Evolutionary conservation across 2,797 vertebrate genomes (phyloP).

Genomic region (Cichlasoma orientale): DNA sequence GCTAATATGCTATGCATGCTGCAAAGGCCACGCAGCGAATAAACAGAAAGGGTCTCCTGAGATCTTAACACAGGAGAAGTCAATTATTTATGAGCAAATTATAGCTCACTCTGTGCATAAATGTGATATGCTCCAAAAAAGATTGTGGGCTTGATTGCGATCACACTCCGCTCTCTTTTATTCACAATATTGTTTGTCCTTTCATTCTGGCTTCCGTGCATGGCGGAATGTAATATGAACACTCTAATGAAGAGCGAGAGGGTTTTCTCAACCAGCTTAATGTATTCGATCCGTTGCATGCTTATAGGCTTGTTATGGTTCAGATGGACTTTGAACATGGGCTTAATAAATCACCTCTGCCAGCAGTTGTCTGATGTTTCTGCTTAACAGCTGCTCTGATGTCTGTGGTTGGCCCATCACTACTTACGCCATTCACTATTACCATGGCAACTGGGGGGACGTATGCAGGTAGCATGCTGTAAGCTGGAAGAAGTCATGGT

Average conservation of each 20-base stretch:
- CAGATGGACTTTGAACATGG: slow-evolving; percentile 74
- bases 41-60: slow-evolving; percentile 84
- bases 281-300: slow-evolving; percentile 74
- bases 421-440: slow-evolving; percentile 71
- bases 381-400: slow-evolving; percentile 75
- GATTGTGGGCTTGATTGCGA: slow-evolving; percentile 66
- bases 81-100: slow-evolving; percentile 94
- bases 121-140: slow-evolving; percentile 74
- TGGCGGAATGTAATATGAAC: slow-evolving; percentile 68
- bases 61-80: slow-evolving; percentile 87
- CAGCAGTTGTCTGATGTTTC: slow-evolving; percentile 74
- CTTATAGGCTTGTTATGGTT: slow-evolving; percentile 75
- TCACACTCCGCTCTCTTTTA: slow-evolving; percentile 51
- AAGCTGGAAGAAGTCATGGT: slow-evolving; percentile 73
- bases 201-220: slow-evolving; percentile 57
- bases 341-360: slow-evolving; percentile 80
- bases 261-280: slow-evolving; percentile 64
- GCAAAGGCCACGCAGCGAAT: slow-evolving; percentile 83
- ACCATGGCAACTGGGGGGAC: slow-evolving; percentile 79
- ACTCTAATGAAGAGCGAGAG: slow-evolving; percentile 67
- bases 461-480: slow-evolving; percentile 77
- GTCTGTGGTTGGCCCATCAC: slow-evolving; percentile 69
- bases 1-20: slow-evolving; percentile 87
- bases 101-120: slow-evolving; percentile 72
- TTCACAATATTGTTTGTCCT: slow-evolving; percentile 64